Base-by-base conservation (phyloP, 2,113 vertebrate genomes). In the Carettochelys insculpta region DNA sequence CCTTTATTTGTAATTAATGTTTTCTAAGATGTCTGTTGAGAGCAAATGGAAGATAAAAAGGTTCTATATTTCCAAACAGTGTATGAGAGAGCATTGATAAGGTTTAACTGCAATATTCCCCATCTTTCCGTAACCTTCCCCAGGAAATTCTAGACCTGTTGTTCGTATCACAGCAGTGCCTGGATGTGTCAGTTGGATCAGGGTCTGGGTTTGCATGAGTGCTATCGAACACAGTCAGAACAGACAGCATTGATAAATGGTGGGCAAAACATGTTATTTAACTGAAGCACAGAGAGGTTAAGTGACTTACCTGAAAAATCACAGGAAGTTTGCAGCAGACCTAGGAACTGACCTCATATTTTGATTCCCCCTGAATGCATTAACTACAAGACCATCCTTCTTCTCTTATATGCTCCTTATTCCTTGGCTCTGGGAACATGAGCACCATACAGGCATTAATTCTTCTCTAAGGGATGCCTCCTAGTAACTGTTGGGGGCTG, bases 41-140 rank as follows among this genome's bases (percentile, higher is more conserved):
- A 85, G 25, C 45, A 81, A 73, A 90, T 90, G 82, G 75, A 90
- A 91, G 65, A 77, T 41, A 85, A 86, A 65, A 65, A 58, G 90
- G 87, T 5, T 77, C 41, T 82, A 77, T 88, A 19, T 85, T 92
- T 83, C 83, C 50, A 82, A 34, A 73, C 73, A 77, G 56, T 58
- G 53, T 77, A 73, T 38, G 11, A 73, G 68, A 12, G 68, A 73
- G 38, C n/a, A n/a, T 12, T 75, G 41, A 41, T 25, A 27, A 8
- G 13, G 71, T 11, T 75, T 75, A 43, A 75, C 41, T 45, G 24
- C 20, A 22, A 73, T 27, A 24, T 12, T 45, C 71, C 24, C 11
- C 13, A 13, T 73, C 38, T 6, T 73, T 73, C 41, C 0, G 41
- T 73, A 73, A 73, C 12, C 24, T 73, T 73, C 24, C 71, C 71